phyloP scores from a whole-genome alignment of 30 jellyfish, hydroid and myxozoan species.

The Calvadosia cruxmelitensis region DNA sequence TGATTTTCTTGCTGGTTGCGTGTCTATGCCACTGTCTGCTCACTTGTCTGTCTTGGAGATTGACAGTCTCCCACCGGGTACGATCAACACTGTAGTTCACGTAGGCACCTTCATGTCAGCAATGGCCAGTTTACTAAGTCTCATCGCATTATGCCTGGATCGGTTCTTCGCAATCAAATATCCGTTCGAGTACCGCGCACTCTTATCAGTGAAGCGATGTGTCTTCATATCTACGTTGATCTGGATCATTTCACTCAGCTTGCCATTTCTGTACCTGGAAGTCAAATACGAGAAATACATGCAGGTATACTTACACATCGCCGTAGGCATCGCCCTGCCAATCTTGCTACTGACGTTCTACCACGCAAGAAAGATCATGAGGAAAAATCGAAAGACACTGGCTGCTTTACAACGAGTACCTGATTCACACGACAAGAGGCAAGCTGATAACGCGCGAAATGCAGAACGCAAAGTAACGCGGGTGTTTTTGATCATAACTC shows the following conservation, averaged over 20 bases:
- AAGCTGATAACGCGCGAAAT: no score
- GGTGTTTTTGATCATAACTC: no score
- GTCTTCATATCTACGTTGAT: background rate
- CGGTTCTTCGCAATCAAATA: slow-evolving; percentile 1
- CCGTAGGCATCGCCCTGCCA: background rate
- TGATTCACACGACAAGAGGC: no score
- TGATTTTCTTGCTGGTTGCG: slow-evolving; percentile 54
- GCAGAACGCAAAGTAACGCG: no score
- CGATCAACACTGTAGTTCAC: no score
- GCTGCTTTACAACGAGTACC: no score
- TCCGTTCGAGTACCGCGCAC: slow-evolving; percentile 1
- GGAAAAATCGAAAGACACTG: no score
- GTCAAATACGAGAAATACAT: background rate
- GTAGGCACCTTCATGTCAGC: slow-evolving; percentile 6
- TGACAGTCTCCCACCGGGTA: no score
- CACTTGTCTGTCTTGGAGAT: no score
- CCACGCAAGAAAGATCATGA: no score
- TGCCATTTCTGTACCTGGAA: background rate
- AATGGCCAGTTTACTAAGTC: slow-evolving; percentile 4
- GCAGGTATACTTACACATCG: slow-evolving; percentile 1
- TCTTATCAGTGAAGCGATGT: background rate
- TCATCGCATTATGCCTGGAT: slow-evolving; percentile 1
- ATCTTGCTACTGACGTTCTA: no score
- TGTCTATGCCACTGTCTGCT: slow-evolving; percentile 73
- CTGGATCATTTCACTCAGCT: background rate